Conservation (phyloP, 2,113 vertebrate species). For the Eubucco bourcierii region DNA sequence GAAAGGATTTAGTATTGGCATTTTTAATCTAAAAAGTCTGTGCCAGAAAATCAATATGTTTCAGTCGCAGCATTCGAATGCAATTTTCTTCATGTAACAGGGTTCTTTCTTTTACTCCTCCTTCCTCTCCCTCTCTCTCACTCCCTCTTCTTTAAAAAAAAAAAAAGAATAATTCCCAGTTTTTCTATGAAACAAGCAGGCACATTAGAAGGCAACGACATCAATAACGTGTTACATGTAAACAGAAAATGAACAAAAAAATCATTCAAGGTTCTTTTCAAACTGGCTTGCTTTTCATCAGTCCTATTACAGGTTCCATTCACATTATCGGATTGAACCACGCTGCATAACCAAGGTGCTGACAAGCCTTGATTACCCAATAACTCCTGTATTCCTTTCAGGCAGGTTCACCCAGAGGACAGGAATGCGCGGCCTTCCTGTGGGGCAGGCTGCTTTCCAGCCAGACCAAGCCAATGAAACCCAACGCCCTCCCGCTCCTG, state of each 20-base stretch:
- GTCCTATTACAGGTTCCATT: slow-evolving; percentile 88
- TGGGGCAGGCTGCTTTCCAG: slow-evolving; percentile 81
- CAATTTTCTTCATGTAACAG: slow-evolving; percentile 82
- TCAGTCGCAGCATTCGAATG: slow-evolving; percentile 83
- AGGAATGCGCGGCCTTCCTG: slow-evolving; percentile 86
- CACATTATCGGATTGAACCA: slow-evolving; percentile 90
- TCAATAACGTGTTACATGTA: slow-evolving; percentile 87
- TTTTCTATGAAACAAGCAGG: slow-evolving; percentile 85
- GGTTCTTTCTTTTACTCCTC: slow-evolving; percentile 77
- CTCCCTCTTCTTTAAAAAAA: slow-evolving; percentile 67
- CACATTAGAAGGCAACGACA: slow-evolving; percentile 83
- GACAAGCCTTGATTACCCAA: slow-evolving; percentile 93
- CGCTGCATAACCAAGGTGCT: slow-evolving; percentile 93
- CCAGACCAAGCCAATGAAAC: slow-evolving; percentile 80
- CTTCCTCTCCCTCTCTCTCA: slow-evolving; percentile 50
- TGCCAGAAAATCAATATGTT: slow-evolving; percentile 96
- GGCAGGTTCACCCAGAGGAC: slow-evolving; percentile 91
- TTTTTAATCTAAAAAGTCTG: slow-evolving; percentile 94
- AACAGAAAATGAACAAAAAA: slow-evolving; percentile 90
- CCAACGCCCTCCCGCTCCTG: slow-evolving; percentile 67
- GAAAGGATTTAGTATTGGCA: slow-evolving; percentile 96
- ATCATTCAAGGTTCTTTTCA: slow-evolving; percentile 87
- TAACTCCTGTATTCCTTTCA: slow-evolving; percentile 89
- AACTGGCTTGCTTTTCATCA: slow-evolving; percentile 89
- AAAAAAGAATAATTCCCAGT: slow-evolving; percentile 83